phyloP scores from a whole-genome alignment of 2,888 invertebrate genomes.

The Stramonita haemastoma region DNA sequence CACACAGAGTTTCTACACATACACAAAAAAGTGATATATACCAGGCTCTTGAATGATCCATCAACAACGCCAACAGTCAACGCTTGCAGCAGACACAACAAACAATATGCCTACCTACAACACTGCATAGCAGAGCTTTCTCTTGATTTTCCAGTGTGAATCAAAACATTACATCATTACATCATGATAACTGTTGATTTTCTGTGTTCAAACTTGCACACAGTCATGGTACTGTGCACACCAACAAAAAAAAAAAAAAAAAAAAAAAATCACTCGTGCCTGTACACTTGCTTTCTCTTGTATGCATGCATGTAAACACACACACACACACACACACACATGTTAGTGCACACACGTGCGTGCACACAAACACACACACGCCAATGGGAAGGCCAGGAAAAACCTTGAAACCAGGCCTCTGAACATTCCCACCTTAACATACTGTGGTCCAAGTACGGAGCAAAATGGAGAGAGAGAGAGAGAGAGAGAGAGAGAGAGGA shows the following conservation, averaged over 20 bases:
- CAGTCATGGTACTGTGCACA: not conserved
- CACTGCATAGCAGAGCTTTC: slow-evolving; percentile 17
- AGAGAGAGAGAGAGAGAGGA: not conserved
- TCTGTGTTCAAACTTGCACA: not conserved
- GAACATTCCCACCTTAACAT: too few species aligned
- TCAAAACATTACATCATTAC: too few species aligned
- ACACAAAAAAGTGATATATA: not conserved
- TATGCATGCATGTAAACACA: too few species aligned
- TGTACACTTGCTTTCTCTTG: too few species aligned
- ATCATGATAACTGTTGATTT: not conserved
- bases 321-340: too few species aligned
- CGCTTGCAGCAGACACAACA: not conserved
- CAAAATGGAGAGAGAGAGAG: not conserved
- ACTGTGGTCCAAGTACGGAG: not conserved
- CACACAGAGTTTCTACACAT: not conserved
- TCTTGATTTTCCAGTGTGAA: not conserved
- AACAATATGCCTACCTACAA: slow-evolving; percentile 6
- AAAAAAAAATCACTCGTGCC: too few species aligned
- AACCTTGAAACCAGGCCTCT: too few species aligned
- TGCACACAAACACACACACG: too few species aligned
- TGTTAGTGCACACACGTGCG: too few species aligned
- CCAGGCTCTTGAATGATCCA: not conserved
- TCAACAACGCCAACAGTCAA: not conserved
- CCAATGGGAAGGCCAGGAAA: too few species aligned
- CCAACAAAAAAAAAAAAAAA: too few species aligned